Percentiles rank a stretch among this genome's conserved stretches.
phyloP scores from a whole-genome alignment of 2,888 invertebrate genomes.

The Nephrotoma guestfalica region DNA sequence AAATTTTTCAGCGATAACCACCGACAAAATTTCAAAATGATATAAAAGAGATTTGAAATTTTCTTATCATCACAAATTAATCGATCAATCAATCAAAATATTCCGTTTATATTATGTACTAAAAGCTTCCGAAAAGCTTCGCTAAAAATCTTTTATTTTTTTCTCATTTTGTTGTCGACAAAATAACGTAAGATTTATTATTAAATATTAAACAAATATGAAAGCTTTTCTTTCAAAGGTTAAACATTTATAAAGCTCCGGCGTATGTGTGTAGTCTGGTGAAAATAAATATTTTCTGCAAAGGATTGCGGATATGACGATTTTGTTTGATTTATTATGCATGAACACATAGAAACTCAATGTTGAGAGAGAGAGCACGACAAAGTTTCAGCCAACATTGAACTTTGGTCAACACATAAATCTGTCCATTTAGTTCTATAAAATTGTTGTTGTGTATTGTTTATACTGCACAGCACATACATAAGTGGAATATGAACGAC shows the following conservation, averaged over 20 bases:
- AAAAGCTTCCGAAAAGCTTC: background rate
- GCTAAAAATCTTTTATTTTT: background rate
- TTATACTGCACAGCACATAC: background rate
- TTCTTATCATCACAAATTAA: background rate
- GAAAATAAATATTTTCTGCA: background rate
- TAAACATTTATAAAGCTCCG: background rate
- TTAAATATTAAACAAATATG: background rate
- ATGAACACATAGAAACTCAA: background rate
- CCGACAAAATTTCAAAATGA: too few species aligned
- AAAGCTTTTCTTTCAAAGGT: background rate
- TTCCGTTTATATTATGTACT: background rate
- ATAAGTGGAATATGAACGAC: too few species aligned
- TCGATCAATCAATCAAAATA: background rate
- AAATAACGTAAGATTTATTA: background rate
- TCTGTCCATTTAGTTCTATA: background rate
- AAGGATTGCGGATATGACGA: background rate
- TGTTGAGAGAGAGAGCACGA: background rate
- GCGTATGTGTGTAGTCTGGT: background rate
- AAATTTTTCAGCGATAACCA: too few species aligned
- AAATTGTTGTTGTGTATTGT: background rate
- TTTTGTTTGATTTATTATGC: background rate
- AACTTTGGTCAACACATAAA: background rate
- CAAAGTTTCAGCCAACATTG: background rate
- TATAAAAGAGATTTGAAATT: background rate
- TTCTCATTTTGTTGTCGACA: background rate